phyloP scores from a whole-genome alignment of 2,113 vertebrate genomes.

The Rissa tridactyla region DNA sequence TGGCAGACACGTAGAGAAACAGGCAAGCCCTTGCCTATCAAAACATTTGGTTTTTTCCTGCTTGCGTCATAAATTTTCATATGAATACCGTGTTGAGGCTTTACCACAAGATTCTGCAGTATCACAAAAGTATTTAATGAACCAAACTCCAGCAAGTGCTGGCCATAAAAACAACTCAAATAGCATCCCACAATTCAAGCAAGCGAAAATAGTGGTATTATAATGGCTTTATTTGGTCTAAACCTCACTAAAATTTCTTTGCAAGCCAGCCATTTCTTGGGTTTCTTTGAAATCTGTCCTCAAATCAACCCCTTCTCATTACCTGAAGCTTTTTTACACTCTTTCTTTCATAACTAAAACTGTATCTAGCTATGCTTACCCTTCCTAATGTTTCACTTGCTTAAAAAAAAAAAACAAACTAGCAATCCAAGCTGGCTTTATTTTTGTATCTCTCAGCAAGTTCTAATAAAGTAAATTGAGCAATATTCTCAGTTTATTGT shows the following conservation, averaged over 20 bases:
- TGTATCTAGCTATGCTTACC: neutral
- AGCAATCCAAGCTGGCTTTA: slow-evolving; percentile 40
- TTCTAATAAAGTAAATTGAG: slow-evolving; percentile 68
- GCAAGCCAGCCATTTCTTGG: neutral
- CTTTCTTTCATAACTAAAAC: neutral
- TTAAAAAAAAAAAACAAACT: neutral
- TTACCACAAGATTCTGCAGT: neutral
- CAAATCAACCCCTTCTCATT: neutral
- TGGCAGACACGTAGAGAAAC: neutral
- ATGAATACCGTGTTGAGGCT: neutral
- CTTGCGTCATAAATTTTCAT: neutral
- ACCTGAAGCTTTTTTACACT: neutral
- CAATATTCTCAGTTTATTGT: slow-evolving; percentile 63
- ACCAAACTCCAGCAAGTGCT: neutral
- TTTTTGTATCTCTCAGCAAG: slow-evolving; percentile 63
- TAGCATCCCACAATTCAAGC: neutral
- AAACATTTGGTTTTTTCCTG: neutral
- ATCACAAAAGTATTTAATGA: neutral
- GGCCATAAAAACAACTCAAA: neutral
- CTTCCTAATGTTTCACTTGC: neutral
- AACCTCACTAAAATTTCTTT: neutral
- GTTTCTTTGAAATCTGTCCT: neutral
- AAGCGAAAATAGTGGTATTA: neutral
- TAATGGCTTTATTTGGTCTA: neutral
- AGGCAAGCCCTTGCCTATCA: neutral